phyloP scores from a whole-genome alignment of 2,888 invertebrate genomes.

The Aphodius granarius region DNA sequence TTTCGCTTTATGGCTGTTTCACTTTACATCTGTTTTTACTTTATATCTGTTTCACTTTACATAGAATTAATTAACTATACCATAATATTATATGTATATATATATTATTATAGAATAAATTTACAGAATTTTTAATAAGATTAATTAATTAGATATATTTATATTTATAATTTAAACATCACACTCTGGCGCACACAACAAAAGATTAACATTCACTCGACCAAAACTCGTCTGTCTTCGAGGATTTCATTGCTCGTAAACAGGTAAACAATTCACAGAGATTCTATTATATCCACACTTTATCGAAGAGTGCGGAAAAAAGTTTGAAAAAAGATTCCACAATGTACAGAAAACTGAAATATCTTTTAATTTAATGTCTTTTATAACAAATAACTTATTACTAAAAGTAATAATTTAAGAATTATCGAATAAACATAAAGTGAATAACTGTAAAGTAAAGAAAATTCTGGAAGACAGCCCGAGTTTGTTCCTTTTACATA shows the following conservation, averaged over 20 bases:
- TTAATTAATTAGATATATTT: conserved; percentile 41
- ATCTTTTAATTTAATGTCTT: conserved; percentile 8
- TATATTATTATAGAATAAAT: conserved; percentile 54
- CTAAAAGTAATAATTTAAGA: no score
- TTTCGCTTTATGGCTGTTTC: no score
- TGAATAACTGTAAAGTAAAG: no score
- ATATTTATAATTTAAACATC: conserved; percentile 46
- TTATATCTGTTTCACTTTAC: conserved; percentile 34
- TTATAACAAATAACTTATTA: conserved; percentile 5
- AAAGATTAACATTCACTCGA: conserved; percentile 48
- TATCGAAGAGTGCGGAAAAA: no score
- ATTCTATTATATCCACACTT: not conserved
- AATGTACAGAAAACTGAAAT: not conserved
- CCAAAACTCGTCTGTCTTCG: no score
- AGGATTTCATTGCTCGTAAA: no score
- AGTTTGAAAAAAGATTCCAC: not conserved
- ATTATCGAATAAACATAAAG: no score
- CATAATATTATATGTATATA: conserved; percentile 52
- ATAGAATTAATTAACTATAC: conserved; percentile 49
- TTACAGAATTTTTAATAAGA: conserved; percentile 54
- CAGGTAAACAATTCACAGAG: no score
- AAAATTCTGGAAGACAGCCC: conserved; percentile 41
- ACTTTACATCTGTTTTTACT: no score
- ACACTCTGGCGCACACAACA: conserved; percentile 51
- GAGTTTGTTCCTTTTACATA: conserved; percentile 39